A percentile compares a stretch with the other conserved stretches of the same genome.
phyloP scores from a whole-genome alignment of 2,797 vertebrate genomes.

The Tapera naevia region DNA sequence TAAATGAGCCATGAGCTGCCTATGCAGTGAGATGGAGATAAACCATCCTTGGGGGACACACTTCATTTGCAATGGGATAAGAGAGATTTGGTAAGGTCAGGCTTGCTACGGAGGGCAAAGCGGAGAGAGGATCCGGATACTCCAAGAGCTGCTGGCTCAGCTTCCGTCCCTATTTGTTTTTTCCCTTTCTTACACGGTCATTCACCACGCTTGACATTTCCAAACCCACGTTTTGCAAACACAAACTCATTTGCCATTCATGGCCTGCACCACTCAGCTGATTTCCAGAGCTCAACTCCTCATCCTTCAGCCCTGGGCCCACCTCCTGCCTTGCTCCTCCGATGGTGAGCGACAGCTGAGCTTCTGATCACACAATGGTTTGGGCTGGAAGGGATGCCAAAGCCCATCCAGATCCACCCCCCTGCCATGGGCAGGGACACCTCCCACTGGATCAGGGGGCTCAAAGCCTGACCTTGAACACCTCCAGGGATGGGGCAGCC shows the following conservation, averaged over 20 bases:
- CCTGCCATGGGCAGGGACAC: no score
- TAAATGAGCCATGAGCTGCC: background rate
- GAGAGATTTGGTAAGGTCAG: background rate
- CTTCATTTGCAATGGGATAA: background rate
- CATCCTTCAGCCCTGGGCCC: background rate
- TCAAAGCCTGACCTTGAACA: no score
- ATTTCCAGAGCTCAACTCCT: background rate
- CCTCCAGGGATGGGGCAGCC: no score
- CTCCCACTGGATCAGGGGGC: no score
- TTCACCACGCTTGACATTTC: background rate
- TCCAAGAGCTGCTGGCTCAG: background rate
- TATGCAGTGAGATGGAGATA: background rate
- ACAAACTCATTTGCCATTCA: background rate
- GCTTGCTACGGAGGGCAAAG: background rate
- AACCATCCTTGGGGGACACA: background rate
- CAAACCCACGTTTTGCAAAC: conserved; percentile 9
- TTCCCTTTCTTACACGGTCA: background rate
- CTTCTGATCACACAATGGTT: background rate
- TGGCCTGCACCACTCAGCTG: background rate
- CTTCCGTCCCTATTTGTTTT: background rate
- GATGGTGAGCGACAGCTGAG: rapidly evolving
- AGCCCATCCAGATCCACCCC: no score
- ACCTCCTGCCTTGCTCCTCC: background rate
- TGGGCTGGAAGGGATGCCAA: no score
- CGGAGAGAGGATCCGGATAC: background rate